Conservation (phyloP, 2,888 invertebrate genomes). For the Polydrusus cervinus region DNA sequence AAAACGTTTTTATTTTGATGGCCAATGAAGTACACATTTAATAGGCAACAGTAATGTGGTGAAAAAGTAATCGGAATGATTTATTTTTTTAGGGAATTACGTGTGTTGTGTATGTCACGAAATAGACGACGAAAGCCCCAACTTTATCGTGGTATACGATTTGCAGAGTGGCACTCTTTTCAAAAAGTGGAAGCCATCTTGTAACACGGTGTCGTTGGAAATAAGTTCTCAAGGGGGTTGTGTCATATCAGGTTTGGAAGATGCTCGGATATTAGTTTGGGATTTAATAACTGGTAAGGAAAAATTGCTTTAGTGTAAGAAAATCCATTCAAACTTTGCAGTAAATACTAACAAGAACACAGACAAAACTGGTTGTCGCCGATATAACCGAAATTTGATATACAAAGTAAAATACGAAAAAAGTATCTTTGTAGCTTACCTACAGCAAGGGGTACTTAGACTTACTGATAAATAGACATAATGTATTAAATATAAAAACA, state of each 20-base stretch:
- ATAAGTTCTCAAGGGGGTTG: constrained; percentile 89
- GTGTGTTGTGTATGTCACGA: constrained; percentile 82
- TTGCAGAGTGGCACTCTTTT: constrained; percentile 91
- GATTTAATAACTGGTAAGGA: constrained; percentile 84
- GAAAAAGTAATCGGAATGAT: background rate
- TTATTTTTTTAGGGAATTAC: constrained; percentile 75
- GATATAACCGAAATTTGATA: too few relatives aligned
- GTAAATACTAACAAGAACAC: too few relatives aligned
- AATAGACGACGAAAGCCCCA: constrained; percentile 85
- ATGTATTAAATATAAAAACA: too few relatives aligned
- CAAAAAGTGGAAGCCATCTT: constrained; percentile 93
- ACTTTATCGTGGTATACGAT: constrained; percentile 93
- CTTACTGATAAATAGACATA: too few relatives aligned
- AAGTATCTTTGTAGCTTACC: too few relatives aligned
- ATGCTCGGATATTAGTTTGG: constrained; percentile 89
- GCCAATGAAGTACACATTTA: too few relatives aligned
- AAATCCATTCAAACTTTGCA: too few relatives aligned
- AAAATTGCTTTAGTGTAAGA: background rate
- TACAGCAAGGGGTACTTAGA: too few relatives aligned
- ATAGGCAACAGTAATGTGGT: too few relatives aligned
- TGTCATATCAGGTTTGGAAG: constrained; percentile 88
- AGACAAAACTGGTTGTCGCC: too few relatives aligned
- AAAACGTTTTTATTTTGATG: too few relatives aligned
- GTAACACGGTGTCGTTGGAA: constrained; percentile 88
- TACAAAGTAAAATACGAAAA: too few relatives aligned